Conservation (phyloP, 2,113 vertebrate species). For the Macrotus californicus region DNA sequence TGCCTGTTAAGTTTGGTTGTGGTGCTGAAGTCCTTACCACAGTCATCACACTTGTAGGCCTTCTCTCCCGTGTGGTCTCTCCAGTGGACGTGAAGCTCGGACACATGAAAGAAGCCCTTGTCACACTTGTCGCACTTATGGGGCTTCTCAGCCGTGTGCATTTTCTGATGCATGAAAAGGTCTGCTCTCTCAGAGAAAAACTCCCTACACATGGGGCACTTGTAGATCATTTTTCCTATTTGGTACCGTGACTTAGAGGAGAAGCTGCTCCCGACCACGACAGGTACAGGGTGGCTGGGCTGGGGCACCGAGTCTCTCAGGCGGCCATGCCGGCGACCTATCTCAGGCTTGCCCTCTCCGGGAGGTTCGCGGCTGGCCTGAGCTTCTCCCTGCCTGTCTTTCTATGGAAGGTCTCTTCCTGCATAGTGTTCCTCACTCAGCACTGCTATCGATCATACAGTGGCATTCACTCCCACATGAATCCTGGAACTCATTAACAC, state of each 20-base stretch:
- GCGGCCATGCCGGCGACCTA: slow-evolving; percentile 29
- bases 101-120: slow-evolving; percentile 77
- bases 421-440: slow-evolving; percentile 64
- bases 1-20: slow-evolving; percentile 73
- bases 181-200: slow-evolving; percentile 74
- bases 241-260: slow-evolving; percentile 53
- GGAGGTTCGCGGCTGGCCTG: not conserved
- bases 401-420: slow-evolving; percentile 46
- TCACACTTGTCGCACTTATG: slow-evolving; percentile 79
- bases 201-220: slow-evolving; percentile 73
- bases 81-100: slow-evolving; percentile 73
- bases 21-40: slow-evolving; percentile 74
- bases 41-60: slow-evolving; percentile 71
- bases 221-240: slow-evolving; percentile 73
- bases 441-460: not conserved
- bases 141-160: slow-evolving; percentile 77
- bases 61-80: slow-evolving; percentile 74
- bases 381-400: slow-evolving; percentile 56
- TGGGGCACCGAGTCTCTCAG: not conserved
- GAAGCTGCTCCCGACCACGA: not conserved
- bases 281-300: not conserved
- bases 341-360: slow-evolving; percentile 18
- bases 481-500: not conserved
- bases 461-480: not conserved
- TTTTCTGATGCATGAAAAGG: slow-evolving; percentile 73